phyloP scores from a whole-genome alignment of 2,113 vertebrate species.

The Microtus richardsoni region DNA sequence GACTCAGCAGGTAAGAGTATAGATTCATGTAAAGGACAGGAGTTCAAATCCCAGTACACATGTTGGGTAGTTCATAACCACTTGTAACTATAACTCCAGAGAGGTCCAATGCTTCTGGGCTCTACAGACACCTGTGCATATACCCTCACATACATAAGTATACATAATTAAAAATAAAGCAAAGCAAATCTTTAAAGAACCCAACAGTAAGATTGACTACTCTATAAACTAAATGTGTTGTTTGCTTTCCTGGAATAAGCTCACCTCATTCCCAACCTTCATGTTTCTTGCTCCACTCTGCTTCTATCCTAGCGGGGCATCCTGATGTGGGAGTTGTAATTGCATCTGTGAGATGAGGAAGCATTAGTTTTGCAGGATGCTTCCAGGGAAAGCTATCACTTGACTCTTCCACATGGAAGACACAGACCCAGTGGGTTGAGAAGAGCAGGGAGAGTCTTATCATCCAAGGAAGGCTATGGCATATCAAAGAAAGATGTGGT shows the following conservation, averaged over 20 bases:
- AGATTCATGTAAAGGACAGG: background rate
- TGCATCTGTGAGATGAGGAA: background rate
- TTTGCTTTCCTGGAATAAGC: background rate
- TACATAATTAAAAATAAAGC: background rate
- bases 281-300: fast-evolving
- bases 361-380: background rate
- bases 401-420: background rate
- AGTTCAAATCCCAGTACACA: background rate
- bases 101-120: background rate
- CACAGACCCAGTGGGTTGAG: background rate
- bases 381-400: fast-evolving
- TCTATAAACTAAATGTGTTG: background rate
- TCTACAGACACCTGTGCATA: background rate
- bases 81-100: background rate
- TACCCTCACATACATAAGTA: background rate
- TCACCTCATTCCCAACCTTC: fast-evolving
- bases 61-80: background rate
- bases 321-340: fast-evolving
- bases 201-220: background rate
- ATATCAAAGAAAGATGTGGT: background rate
- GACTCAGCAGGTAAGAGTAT: background rate
- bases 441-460: fast-evolving
- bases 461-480: background rate
- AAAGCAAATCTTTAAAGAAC: background rate
- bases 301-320: background rate